Base-by-base conservation (phyloP, 53 echinoderm and acorn worm species). In the Holothuria scabra region DNA sequence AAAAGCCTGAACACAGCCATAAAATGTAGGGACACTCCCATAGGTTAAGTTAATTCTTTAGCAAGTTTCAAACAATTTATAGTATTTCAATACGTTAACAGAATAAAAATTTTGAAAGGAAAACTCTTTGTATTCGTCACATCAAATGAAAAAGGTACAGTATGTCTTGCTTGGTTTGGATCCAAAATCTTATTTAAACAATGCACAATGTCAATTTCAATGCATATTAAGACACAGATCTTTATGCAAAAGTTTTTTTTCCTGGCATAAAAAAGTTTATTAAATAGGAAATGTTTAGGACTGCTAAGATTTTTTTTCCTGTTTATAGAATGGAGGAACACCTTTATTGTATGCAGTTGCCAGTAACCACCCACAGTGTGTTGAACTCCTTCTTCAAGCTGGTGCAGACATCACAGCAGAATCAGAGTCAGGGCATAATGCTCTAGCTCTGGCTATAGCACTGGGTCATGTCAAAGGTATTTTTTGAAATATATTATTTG, bases 331-430 rank as follows among this genome's bases (percentile, higher is more conserved):
- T 92, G 92, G 94, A 84, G 97, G 97, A 16, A 97, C 94, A 0
- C 97, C 97, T 4, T 48, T 97, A 31, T 60, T 97, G 64, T 97
- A 97, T 80, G 90, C 92, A 29, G 94, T 94, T 28, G 89, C 88
- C 68, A 90, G 86, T 62, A 90, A 92, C 85, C 94, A 94, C 68
- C 85, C 88, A 13, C 62, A 83, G 63, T 88, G 91, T 38, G 91
- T 86, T 26, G 83, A 88, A 66, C 31, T 91, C 41, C 78, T 93
- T 12, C 78, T 93, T 44, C 66, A 83, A 28, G 79, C 88, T 19
- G 93, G 93, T 12, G 93, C 93, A 30, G 93, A 93, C 66, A 81
- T 93, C 56, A 91, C 91, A 23, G 59, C 59, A 19, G 93, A 90
- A 66, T 90, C 87, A 46, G 93, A 93, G 48, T 86, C 86, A 20